Evolutionary conservation across 2,797 vertebrate species (phyloP), one percentile per base, ranked within the genome.

Genomic region (Pseudocheirus occidentalis): DNA sequence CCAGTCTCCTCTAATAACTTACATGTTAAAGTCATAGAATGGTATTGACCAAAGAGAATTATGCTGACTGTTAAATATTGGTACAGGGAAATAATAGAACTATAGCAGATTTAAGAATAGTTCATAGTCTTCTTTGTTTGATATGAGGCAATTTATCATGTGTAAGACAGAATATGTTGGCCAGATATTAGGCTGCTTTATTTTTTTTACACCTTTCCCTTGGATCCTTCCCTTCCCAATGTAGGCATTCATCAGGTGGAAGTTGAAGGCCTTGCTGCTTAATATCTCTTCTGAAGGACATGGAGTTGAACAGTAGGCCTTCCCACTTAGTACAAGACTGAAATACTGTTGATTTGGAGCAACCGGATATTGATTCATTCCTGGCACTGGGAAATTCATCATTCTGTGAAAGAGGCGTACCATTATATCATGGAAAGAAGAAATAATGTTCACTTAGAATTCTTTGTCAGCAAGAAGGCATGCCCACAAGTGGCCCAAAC

Each of bases 281-380:
- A 56, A 93, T 90, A 4, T 92, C 46, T 90, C 11, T 6, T 90
- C 62, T 87, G n/a, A 93, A 91, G 53, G 40, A 92, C 29, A 93
- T 92, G 7, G n/a, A 81, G 40, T 56, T 90, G 34, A 94, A 81
- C 90, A 55, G 5, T 90, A 53, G 52, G 24, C 18, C 27, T 59
- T 92, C 7, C 7, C 46, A 66, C 58, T 93, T 94, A 62, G 28
- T 87, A 93, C 6, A 66, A 1, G 59, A 55, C 18, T 24, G 90
- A 96, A 56, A 89, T 16, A 40, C 0, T 90, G n/a, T 91, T 53
- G 6, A 97, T 93, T 91, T 94, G 81, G 53, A 93, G 54, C 16
- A 57, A 59, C 40, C 11, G 56, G 4, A 54, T 93, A 56, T 54
- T 90, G 34, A 55, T 96, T 94, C 53, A 46, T 91, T 92, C n/a